Conservation (phyloP, 2,888 invertebrate genomes). For the Sinhomidia bicolor region DNA sequence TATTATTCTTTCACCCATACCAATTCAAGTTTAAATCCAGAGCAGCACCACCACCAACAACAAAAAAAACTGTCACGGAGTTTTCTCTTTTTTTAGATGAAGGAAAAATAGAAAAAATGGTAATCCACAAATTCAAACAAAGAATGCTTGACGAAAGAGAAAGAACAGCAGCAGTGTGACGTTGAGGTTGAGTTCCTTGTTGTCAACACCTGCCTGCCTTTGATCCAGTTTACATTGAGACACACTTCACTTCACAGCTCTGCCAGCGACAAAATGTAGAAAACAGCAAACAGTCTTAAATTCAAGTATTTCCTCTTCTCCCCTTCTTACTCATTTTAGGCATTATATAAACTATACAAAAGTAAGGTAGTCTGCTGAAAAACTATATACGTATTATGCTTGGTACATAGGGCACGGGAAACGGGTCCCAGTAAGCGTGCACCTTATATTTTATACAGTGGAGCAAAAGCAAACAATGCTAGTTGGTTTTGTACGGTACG, state of each 20-base stretch:
- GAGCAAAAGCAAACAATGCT: slow-evolving; percentile 18
- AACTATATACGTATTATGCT: neutral
- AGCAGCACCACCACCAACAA: slow-evolving; percentile 9
- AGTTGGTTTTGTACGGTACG: no score
- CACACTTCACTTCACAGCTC: slow-evolving; percentile 18
- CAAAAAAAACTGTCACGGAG: slow-evolving; percentile 9
- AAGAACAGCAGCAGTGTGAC: slow-evolving; percentile 1
- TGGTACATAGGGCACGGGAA: neutral
- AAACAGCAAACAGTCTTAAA: slow-evolving; percentile 5
- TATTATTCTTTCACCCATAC: slow-evolving; percentile 10
- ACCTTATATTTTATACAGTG: neutral
- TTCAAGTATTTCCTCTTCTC: neutral
- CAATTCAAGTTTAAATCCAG: slow-evolving; percentile 47
- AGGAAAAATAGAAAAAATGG: slow-evolving; percentile 42
- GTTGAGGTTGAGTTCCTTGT: slow-evolving; percentile 35
- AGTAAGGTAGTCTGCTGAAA: neutral
- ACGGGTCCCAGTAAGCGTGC: slow-evolving; percentile 5
- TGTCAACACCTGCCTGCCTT: slow-evolving; percentile 68
- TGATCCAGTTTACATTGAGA: slow-evolving; percentile 31
- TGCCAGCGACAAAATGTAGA: neutral
- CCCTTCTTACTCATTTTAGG: neutral
- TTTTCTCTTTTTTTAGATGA: slow-evolving; percentile 1
- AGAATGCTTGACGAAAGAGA: neutral
- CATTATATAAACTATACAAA: neutral
- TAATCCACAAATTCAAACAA: slow-evolving; percentile 40